A percentile compares a stretch with the other conserved stretches of the same genome.
Evolutionary conservation across 1,140 invertebrate genomes (phyloP).

Genomic region (Andricus grossulariae): DNA sequence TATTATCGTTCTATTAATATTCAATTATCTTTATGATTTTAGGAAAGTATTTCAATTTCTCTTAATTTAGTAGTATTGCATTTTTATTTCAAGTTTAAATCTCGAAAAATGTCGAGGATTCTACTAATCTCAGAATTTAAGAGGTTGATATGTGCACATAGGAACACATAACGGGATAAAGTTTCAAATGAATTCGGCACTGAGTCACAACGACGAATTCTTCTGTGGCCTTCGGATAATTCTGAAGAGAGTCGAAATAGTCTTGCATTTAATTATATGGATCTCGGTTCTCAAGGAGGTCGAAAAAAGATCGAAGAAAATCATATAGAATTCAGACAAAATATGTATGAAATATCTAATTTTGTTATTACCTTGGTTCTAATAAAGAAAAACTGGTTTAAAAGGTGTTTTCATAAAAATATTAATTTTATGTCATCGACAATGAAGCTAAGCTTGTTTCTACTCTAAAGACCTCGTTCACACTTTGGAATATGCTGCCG

Average conservation of each 20-base stretch:
- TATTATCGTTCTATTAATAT: neutral
- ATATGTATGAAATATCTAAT: neutral
- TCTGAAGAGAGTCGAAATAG: neutral
- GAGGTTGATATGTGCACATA: conserved; percentile 14
- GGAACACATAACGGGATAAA: conserved; percentile 2
- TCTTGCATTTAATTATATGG: neutral
- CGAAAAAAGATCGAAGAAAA: neutral
- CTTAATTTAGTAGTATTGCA: neutral
- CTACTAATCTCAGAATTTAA: neutral
- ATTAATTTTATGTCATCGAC: no score
- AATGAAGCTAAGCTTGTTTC: no score
- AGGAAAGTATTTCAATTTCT: neutral
- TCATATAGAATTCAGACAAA: neutral
- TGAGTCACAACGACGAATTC: neutral
- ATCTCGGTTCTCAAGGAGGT: neutral
- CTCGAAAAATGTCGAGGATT: neutral
- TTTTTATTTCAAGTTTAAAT: neutral
- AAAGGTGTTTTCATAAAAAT: no score
- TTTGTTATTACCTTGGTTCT: no score
- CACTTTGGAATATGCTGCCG: no score
- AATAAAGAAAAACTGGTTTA: no score
- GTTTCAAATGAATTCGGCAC: conserved; percentile 6
- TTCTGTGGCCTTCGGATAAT: conserved; percentile 1
- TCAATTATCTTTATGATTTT: neutral
- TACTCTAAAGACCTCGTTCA: no score